Percentiles rank a stretch among this genome's conserved stretches.
phyloP scores from a whole-genome alignment of 53 echinoderm and acorn worm genomes.

The Henricia sp. region DNA sequence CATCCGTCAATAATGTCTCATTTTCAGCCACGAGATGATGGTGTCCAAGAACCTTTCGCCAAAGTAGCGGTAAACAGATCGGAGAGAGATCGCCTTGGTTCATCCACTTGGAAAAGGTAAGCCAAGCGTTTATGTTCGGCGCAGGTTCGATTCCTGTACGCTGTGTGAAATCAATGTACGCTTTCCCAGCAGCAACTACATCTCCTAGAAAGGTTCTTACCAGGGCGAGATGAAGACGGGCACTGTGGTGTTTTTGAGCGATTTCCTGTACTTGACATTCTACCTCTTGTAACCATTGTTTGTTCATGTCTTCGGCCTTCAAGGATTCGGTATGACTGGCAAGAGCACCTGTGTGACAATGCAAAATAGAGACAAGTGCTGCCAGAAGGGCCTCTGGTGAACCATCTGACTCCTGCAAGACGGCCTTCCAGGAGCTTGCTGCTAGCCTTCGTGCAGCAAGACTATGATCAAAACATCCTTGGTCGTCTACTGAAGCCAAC shows the following conservation, averaged over 20 bases:
- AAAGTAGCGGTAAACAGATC: neutral
- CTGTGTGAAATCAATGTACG: neutral
- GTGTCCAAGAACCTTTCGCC: conserved; percentile 9
- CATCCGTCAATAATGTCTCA: neutral
- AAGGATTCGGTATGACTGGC: neutral
- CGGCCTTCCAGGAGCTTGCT: conserved; percentile 5
- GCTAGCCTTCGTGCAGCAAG: neutral
- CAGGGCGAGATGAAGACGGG: neutral
- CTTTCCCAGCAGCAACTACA: neutral
- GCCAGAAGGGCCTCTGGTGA: neutral
- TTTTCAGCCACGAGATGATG: neutral
- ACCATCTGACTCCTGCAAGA: neutral
- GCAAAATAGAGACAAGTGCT: conserved; percentile 20
- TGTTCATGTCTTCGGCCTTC: neutral
- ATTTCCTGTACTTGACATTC: neutral
- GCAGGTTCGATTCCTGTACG: neutral
- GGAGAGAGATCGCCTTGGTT: neutral
- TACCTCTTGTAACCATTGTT: neutral
- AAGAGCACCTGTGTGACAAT: neutral
- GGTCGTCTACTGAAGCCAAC: conserved; percentile 33
- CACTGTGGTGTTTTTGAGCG: neutral
- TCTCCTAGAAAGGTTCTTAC: conserved; percentile 11
- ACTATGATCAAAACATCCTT: conserved; percentile 6
- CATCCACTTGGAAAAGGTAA: conserved; percentile 20
- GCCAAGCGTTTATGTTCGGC: neutral